Evolutionary conservation across 92 coral and sea anemone species (phyloP).

Genomic region (Blastomussa wellsi): DNA sequence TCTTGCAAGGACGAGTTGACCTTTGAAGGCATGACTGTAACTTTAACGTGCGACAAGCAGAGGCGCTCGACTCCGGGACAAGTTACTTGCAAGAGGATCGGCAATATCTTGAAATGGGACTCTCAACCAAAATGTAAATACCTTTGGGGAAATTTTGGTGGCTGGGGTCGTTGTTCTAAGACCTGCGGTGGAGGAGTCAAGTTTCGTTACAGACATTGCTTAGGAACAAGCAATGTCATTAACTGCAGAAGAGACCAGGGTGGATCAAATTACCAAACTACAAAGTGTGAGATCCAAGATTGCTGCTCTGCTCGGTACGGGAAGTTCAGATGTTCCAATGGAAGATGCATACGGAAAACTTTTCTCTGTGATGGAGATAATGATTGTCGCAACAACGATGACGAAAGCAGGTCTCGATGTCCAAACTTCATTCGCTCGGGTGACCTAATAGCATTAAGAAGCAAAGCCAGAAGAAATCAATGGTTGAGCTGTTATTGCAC

Average conservation of each 20-base stretch:
- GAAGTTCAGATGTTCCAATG: slow-evolving; percentile 22
- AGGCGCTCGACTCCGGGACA: slow-evolving; percentile 8
- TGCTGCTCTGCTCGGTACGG: slow-evolving; percentile 29
- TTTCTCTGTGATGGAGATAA: slow-evolving; percentile 23
- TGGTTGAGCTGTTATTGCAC: slow-evolving; percentile 36
- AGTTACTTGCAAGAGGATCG: slow-evolving; percentile 26
- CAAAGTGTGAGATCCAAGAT: slow-evolving; percentile 9
- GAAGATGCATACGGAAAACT: background rate
- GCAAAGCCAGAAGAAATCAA: background rate
- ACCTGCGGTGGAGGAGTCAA: slow-evolving; percentile 17
- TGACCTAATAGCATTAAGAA: slow-evolving; percentile 16
- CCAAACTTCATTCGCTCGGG: slow-evolving; percentile 34
- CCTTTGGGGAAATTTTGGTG: slow-evolving; percentile 7
- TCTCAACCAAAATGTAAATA: slow-evolving; percentile 33
- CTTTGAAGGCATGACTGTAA: slow-evolving; percentile 21
- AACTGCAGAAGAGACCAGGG: slow-evolving; percentile 27
- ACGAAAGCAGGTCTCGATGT: slow-evolving; percentile 22
- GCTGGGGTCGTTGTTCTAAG: slow-evolving; percentile 28
- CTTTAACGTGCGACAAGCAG: slow-evolving; percentile 28
- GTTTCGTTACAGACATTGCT: slow-evolving; percentile 4
- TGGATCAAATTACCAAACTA: slow-evolving; percentile 7
- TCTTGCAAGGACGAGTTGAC: slow-evolving; percentile 26
- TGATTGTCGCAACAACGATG: slow-evolving; percentile 29
- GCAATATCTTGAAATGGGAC: slow-evolving; percentile 29
- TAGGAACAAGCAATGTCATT: slow-evolving; percentile 3